A percentile compares a stretch with the other conserved stretches of the same genome.
Evolutionary conservation across 2,113 vertebrate genomes (phyloP).

Genomic region (Garra rufa): DNA sequence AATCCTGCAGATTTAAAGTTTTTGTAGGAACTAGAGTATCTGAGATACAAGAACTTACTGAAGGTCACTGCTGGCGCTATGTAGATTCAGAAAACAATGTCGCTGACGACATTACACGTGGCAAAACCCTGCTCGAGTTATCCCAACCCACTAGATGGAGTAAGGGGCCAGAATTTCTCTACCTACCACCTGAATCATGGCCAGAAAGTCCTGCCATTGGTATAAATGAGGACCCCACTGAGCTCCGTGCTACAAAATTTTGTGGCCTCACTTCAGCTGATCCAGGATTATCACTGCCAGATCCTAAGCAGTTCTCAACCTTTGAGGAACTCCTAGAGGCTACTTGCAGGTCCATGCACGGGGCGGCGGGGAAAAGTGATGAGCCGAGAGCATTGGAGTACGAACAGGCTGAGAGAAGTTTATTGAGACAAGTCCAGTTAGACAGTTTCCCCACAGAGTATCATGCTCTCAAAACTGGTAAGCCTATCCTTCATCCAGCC

Average conservation of each 20-base stretch:
- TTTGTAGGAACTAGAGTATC: neutral
- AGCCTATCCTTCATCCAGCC: neutral
- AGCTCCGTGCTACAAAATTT: too few relatives aligned
- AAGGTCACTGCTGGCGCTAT: conserved; percentile 7
- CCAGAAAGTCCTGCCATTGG: too few relatives aligned
- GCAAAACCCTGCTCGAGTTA: neutral
- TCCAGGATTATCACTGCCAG: neutral
- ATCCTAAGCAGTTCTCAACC: neutral
- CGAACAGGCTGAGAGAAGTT: neutral
- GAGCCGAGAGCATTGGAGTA: neutral
- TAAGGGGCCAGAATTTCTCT: too few relatives aligned
- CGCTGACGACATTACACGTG: neutral
- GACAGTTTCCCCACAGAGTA: conserved; percentile 7
- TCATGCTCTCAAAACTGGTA: neutral
- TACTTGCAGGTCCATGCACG: neutral
- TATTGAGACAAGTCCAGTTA: neutral
- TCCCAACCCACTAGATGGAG: neutral
- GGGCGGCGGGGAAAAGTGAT: neutral
- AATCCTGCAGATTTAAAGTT: conserved; percentile 27
- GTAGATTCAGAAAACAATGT: neutral
- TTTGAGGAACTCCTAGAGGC: conserved; percentile 10
- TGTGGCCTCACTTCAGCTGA: neutral
- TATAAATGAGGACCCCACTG: too few relatives aligned
- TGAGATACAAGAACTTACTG: conserved; percentile 55
- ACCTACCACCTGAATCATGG: too few relatives aligned